These are phyloP conservation scores for Thalassarche chlororhynchos DNA, from an alignment of 2,113 vertebrate species.

Conservation along the genomic window DNA sequence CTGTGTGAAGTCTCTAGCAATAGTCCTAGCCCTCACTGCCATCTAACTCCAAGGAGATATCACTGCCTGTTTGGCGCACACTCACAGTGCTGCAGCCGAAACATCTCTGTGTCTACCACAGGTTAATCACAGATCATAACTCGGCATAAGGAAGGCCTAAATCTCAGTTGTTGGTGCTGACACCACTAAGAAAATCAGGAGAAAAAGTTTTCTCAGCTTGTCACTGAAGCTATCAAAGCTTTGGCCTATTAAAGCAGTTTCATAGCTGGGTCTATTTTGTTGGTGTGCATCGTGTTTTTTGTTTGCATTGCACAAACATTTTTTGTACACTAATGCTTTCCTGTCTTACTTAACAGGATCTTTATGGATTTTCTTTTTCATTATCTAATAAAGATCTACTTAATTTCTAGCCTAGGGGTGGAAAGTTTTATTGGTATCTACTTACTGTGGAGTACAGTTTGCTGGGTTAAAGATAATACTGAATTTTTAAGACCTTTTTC, in stretches of 20 bases:
- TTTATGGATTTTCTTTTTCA: background rate
- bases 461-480: background rate
- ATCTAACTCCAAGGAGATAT: background rate
- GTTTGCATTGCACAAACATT: background rate
- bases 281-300: background rate
- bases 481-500: background rate
- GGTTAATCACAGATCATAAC: background rate
- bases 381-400: background rate
- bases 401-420: background rate
- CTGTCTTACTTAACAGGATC: background rate
- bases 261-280: background rate
- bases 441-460: background rate
- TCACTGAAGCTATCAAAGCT: background rate
- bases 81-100: background rate
- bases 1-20: background rate
- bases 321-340: background rate
- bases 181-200: background rate
- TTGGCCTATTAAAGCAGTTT: background rate
- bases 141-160: background rate
- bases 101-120: background rate
- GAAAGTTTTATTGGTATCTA: background rate
- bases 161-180: background rate
- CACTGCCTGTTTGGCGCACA: background rate
- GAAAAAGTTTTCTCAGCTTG: background rate
- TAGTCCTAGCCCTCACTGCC: background rate